Base-by-base conservation (phyloP, 2,888 invertebrate genomes). In the Mechanitis messenoides region DNA sequence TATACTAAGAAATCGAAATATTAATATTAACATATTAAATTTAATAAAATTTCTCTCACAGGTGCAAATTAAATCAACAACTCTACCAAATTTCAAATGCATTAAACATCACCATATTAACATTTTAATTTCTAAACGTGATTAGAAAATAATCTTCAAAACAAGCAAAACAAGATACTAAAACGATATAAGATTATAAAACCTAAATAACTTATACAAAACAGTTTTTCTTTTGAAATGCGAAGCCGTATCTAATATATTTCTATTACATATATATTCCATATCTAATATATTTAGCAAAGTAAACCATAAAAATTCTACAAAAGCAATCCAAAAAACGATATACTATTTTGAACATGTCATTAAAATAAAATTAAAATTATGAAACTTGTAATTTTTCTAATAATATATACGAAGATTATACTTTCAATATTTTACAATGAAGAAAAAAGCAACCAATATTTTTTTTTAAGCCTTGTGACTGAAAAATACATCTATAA, bases 101-200 rank as follows among this genome's bases (percentile, higher is more conserved):
- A 61, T 58, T 65, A 63, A 63, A 55, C 57, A 58, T 47, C 20
- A 47, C n/a, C 28, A 12, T 47, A 47, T 47, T 50, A 50, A 50
- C 7, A 50, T 50, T 50, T 50, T 50, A 50, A 50, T 50, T 50
- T 31, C 50, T 47, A 31, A 50, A 50, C 50, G 31, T 50, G 50
- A 31, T 50, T 31, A 50, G 50, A 50, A 50, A 50, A 50, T 50
- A 50, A 2, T 3, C 5, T 31, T 28, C 47, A 7, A 31, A 3
- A 31, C 7, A 50, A 42, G 9, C 31, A 31, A 50, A 31, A 7
- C 28, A 28, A 31, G 31, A 12, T 20, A 47, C 50, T 50, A n/a
- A 31, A 31, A 50, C 50, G 31, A 11, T 28, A 50, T 31, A n/a
- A 50, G 11, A 31, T 28, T 31, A 31, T 28, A 42, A 50, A 50